Evolutionary conservation across 1,140 invertebrate species (phyloP).

Genomic region (Drosophila rhopaloa): DNA sequence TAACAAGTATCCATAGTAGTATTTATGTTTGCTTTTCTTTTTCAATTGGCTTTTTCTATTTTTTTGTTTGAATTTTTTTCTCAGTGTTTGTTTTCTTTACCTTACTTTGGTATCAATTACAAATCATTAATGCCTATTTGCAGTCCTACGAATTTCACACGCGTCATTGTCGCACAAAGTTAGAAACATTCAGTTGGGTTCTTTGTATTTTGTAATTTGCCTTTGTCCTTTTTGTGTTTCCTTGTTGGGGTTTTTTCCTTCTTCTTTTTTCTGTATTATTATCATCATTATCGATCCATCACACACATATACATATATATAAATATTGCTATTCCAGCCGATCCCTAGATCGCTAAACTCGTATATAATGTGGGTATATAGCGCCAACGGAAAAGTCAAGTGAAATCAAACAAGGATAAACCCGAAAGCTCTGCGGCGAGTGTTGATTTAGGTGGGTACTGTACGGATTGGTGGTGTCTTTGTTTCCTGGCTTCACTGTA

Average conservation of each 20-base stretch:
- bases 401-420: slow-evolving; percentile 1
- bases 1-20: slow-evolving; percentile 41
- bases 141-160: slow-evolving; percentile 59
- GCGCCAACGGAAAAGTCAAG: slow-evolving; percentile 11
- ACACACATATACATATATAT: slow-evolving; percentile 23
- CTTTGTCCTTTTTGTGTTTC: slow-evolving; percentile 6
- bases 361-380: slow-evolving; percentile 16
- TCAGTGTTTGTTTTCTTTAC: slow-evolving; percentile 23
- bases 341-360: slow-evolving; percentile 48
- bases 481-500: slow-evolving; percentile 16
- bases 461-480: slow-evolving; percentile 35
- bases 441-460: slow-evolving; percentile 42
- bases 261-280: slow-evolving; percentile 3
- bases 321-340: slow-evolving; percentile 58
- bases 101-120: slow-evolving; percentile 56
- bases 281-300: slow-evolving; percentile 3
- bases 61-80: slow-evolving; percentile 48
- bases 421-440: slow-evolving; percentile 35
- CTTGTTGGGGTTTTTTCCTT: background rate
- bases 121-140: slow-evolving; percentile 56
- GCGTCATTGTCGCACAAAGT: slow-evolving; percentile 32
- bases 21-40: slow-evolving; percentile 23
- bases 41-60: slow-evolving; percentile 33
- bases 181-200: slow-evolving; percentile 49
- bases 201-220: background rate